These are phyloP conservation scores for Heterotis niloticus DNA, from an alignment of 2,113 vertebrate genomes.

Conservation along the genomic window DNA sequence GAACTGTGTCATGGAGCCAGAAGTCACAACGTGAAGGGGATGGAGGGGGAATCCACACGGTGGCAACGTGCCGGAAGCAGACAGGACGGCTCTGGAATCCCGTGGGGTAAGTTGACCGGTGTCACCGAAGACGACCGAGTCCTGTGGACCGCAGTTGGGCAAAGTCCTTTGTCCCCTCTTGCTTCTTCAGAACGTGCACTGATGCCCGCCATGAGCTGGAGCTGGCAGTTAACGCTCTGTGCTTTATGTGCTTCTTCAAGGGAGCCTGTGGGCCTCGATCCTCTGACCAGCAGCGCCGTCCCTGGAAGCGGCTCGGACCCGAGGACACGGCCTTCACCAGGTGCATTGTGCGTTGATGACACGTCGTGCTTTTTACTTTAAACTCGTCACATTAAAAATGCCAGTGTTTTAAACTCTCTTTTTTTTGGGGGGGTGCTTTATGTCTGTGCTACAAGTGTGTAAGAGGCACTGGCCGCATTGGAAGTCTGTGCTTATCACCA, in stretches of 20 bases:
- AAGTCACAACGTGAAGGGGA: slow-evolving; percentile 21
- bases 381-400: background rate
- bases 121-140: background rate
- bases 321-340: background rate
- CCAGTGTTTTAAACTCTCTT: background rate
- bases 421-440: no score
- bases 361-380: background rate
- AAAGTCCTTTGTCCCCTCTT: background rate
- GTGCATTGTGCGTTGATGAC: background rate
- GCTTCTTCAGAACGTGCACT: background rate
- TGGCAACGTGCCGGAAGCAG: background rate
- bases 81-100: background rate
- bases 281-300: background rate
- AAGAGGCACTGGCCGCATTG: no score
- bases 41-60: background rate
- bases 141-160: background rate
- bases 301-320: no score
- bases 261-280: background rate
- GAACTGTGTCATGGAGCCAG: slow-evolving; percentile 2
- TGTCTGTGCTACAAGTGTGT: no score
- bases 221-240: background rate
- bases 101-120: background rate
- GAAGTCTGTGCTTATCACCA: no score
- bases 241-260: background rate
- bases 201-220: background rate